phyloP scores from a whole-genome alignment of 2,797 vertebrate genomes.

The Platalea minor region DNA sequence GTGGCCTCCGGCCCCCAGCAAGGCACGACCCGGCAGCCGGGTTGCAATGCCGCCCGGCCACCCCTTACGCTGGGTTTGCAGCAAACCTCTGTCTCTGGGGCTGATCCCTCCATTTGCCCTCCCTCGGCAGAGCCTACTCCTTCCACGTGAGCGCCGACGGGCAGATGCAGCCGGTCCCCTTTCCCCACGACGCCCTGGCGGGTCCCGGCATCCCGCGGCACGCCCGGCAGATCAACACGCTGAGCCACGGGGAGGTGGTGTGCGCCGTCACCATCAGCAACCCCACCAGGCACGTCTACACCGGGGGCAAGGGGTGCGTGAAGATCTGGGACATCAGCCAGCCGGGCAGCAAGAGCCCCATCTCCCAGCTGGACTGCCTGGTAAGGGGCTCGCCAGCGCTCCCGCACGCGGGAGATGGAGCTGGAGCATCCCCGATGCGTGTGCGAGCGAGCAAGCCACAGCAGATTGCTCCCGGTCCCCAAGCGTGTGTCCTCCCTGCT shows the following conservation, averaged over 20 bases:
- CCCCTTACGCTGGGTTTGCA: not conserved
- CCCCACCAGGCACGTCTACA: conserved; percentile 94
- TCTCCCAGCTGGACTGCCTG: conserved; percentile 96
- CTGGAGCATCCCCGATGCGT: fast-evolving
- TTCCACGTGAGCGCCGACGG: conserved; percentile 83
- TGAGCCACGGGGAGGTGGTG: conserved; percentile 82
- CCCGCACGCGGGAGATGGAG: too few species aligned
- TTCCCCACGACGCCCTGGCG: conserved; percentile 80
- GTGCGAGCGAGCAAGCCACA: fast-evolving
- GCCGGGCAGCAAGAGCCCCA: conserved; percentile 94
- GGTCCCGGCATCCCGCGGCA: conserved; percentile 82
- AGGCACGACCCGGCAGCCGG: fast-evolving
- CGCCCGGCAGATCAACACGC: conserved; percentile 83
- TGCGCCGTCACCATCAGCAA: conserved; percentile 97
- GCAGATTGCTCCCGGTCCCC: not conserved
- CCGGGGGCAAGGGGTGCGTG: conserved; percentile 93
- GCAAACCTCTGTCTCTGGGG: fast-evolving
- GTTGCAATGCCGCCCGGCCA: fast-evolving
- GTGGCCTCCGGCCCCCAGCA: not conserved
- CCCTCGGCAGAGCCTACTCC: conserved; percentile 76
- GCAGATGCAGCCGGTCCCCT: conserved; percentile 85
- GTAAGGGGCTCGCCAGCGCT: conserved; percentile 65
- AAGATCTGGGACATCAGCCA: conserved; percentile 99
- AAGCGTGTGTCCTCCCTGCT: fast-evolving
- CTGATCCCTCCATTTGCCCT: fast-evolving